phyloP scores from a whole-genome alignment of 2,113 vertebrate species.

The Benitochromis conjunctus region DNA sequence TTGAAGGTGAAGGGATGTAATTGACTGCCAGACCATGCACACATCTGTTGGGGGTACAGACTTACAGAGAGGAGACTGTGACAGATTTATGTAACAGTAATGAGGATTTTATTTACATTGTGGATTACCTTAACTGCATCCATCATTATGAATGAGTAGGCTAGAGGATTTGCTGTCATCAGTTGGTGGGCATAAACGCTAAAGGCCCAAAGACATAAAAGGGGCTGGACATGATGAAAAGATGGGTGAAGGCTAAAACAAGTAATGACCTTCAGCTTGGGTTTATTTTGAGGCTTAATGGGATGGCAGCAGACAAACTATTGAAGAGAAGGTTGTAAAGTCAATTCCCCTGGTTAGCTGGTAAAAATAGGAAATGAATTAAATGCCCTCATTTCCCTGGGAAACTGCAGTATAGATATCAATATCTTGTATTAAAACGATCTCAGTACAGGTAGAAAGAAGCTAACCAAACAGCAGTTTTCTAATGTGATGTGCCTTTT shows the following conservation, averaged over 20 bases:
- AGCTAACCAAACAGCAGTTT: neutral
- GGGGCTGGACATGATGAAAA: neutral
- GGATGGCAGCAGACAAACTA: neutral
- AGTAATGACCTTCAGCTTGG: conserved; percentile 2
- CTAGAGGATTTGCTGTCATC: conserved; percentile 3
- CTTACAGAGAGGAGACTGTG: conserved; percentile 8
- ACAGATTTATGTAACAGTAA: conserved; percentile 28
- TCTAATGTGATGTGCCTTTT: neutral
- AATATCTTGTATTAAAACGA: neutral
- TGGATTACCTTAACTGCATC: neutral
- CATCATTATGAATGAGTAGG: neutral
- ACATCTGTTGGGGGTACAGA: conserved; percentile 3
- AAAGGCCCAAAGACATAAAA: neutral
- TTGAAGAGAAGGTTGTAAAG: neutral
- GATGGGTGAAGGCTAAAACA: neutral
- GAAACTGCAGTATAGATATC: neutral
- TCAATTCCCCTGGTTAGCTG: neutral
- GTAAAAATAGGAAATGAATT: conserved; percentile 21
- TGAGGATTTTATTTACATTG: neutral
- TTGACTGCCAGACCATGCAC: conserved; percentile 41
- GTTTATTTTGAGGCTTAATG: conserved; percentile 26
- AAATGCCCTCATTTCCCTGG: neutral
- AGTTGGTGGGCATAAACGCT: neutral
- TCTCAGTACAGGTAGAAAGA: neutral
- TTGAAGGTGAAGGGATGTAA: conserved; percentile 54